Evolutionary conservation across 2,797 vertebrate species (phyloP).

Genomic region (Amazona finschi): DNA sequence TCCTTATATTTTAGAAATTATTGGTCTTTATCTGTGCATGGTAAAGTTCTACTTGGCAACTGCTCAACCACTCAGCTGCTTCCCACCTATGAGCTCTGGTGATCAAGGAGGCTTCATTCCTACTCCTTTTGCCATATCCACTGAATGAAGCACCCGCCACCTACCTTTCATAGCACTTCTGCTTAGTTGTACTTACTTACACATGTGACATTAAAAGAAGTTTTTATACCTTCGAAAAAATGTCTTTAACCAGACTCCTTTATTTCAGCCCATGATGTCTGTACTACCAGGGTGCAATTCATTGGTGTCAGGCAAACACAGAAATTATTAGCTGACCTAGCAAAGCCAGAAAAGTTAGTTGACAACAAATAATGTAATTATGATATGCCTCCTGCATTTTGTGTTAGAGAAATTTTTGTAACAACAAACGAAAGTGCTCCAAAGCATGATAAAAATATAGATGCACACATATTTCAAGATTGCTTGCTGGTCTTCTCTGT

Average conservation of each 20-base stretch:
- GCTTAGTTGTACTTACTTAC: background rate
- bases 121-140: background rate
- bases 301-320: background rate
- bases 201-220: background rate
- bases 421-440: background rate
- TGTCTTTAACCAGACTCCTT: background rate
- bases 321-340: background rate
- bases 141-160: background rate
- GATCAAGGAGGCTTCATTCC: background rate
- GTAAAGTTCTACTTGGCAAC: background rate
- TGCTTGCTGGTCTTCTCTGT: background rate
- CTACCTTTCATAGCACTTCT: background rate
- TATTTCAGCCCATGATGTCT: background rate
- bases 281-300: background rate
- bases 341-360: background rate
- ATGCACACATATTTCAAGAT: background rate
- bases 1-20: background rate
- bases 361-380: background rate
- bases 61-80: background rate
- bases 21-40: background rate
- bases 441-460: background rate
- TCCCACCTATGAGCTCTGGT: background rate
- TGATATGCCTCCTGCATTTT: background rate
- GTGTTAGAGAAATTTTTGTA: background rate
- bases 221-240: background rate